A percentile compares a stretch with the other conserved stretches of the same genome.
Evolutionary conservation across 1,140 invertebrate species (phyloP).

Genomic region (Rhagoletis zephyria): DNA sequence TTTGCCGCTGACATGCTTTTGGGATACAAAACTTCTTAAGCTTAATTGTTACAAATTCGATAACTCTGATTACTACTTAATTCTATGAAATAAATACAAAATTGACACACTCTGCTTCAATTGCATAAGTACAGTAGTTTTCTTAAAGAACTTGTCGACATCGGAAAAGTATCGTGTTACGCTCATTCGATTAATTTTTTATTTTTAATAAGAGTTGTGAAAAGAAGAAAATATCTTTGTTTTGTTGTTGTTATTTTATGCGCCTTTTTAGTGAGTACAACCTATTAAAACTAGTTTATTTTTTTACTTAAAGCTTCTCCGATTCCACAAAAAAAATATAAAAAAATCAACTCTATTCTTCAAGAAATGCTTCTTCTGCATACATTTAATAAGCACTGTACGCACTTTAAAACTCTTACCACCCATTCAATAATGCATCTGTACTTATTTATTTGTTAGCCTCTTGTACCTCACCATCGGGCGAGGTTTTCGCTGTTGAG

Average conservation of each 20-base stretch:
- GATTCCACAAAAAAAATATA: not conserved
- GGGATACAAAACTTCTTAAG: not conserved
- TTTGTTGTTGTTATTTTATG: too few relatives aligned
- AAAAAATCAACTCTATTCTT: not conserved
- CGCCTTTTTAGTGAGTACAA: too few relatives aligned
- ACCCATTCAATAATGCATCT: not conserved
- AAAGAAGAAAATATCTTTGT: too few relatives aligned
- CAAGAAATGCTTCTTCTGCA: not conserved
- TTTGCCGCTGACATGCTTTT: not conserved
- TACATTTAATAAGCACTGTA: not conserved
- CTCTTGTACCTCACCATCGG: not conserved
- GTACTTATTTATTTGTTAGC: not conserved
- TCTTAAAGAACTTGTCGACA: too few relatives aligned
- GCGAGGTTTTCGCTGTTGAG: conserved; percentile 8
- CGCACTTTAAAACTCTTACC: not conserved
- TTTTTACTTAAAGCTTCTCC: too few relatives aligned
- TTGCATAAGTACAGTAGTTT: too few relatives aligned
- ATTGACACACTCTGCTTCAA: too few relatives aligned
- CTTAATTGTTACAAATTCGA: conserved; percentile 29
- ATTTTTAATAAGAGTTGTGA: too few relatives aligned
- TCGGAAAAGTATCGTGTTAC: too few relatives aligned
- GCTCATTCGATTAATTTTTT: too few relatives aligned
- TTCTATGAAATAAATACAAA: too few relatives aligned
- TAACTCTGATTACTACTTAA: not conserved
- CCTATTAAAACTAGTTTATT: too few relatives aligned